These are phyloP conservation scores for Euthynnus affinis DNA, from an alignment of 2,797 vertebrate species.

Conservation along the genomic window DNA sequence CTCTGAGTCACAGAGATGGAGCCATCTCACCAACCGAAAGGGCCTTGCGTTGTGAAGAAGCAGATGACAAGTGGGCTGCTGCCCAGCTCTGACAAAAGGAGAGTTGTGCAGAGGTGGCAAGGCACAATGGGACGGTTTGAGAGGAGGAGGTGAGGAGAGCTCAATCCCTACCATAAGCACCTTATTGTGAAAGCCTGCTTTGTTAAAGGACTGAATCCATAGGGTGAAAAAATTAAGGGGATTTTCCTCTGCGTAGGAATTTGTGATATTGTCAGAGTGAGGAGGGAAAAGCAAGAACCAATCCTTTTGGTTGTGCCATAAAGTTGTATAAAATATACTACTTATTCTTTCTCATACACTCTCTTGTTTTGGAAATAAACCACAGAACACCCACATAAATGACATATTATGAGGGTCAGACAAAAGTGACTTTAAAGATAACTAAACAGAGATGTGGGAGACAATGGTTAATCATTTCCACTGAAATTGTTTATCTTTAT, in stretches of 20 bases:
- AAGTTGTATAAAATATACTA: background rate
- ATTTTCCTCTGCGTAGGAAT: constrained; percentile 49
- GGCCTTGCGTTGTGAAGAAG: constrained; percentile 42
- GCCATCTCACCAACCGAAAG: constrained; percentile 47
- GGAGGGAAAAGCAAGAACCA: background rate
- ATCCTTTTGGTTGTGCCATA: background rate
- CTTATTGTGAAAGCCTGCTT: constrained; percentile 71
- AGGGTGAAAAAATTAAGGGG: constrained; percentile 51
- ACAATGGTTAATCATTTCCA: constrained; percentile 3
- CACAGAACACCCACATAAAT: background rate
- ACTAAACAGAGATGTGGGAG: constrained; percentile 22
- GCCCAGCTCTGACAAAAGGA: constrained; percentile 68
- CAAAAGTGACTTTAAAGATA: background rate
- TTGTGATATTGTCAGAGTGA: constrained; percentile 7
- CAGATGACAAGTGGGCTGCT: constrained; percentile 57
- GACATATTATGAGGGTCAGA: constrained; percentile 10
- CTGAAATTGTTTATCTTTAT: constrained; percentile 27
- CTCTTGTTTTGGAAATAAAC: background rate
- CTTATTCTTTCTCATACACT: background rate
- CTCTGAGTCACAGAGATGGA: constrained; percentile 79
- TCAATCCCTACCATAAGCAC: constrained; percentile 58
- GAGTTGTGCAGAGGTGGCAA: constrained; percentile 77
- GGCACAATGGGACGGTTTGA: constrained; percentile 78
- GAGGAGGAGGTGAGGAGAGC: constrained; percentile 73
- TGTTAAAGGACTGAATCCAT: constrained; percentile 50